phyloP scores from a whole-genome alignment of 1,140 invertebrate genomes.

The Brachionus rubens region DNA sequence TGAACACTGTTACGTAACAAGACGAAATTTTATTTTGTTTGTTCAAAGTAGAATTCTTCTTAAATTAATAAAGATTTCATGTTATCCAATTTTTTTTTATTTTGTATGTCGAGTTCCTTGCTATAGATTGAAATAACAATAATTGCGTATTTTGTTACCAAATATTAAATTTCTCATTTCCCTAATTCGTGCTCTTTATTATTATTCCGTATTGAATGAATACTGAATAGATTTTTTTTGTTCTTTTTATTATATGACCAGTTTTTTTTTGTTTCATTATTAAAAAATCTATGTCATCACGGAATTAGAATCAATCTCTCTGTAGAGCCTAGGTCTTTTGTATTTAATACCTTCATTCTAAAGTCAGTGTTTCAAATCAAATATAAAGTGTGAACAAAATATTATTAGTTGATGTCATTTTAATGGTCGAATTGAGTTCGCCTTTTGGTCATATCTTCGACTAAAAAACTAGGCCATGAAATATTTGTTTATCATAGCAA shows the following conservation, averaged over 20 bases:
- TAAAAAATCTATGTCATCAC: background rate
- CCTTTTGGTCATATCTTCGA: background rate
- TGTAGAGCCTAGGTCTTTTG: background rate
- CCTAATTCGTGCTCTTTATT: background rate
- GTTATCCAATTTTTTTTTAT: conserved; percentile 16
- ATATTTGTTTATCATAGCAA: conserved; percentile 35
- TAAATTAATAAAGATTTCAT: conserved; percentile 27
- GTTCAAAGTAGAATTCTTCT: background rate
- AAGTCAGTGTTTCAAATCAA: background rate
- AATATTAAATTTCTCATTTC: conserved; percentile 37
- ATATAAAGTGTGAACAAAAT: conserved; percentile 12
- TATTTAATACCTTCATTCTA: background rate
- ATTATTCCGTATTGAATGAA: no score
- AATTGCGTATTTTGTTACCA: background rate
- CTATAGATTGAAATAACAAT: no score
- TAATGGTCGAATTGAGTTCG: conserved; percentile 20
- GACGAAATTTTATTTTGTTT: no score
- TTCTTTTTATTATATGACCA: no score
- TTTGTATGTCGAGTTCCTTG: background rate
- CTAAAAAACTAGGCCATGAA: conserved; percentile 33
- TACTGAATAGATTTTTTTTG: no score
- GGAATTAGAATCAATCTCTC: background rate
- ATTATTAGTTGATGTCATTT: no score
- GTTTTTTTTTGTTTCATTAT: no score
- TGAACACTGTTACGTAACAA: conserved; percentile 10